phyloP scores from a whole-genome alignment of 2,113 vertebrate genomes.

The Siniperca knerii region DNA sequence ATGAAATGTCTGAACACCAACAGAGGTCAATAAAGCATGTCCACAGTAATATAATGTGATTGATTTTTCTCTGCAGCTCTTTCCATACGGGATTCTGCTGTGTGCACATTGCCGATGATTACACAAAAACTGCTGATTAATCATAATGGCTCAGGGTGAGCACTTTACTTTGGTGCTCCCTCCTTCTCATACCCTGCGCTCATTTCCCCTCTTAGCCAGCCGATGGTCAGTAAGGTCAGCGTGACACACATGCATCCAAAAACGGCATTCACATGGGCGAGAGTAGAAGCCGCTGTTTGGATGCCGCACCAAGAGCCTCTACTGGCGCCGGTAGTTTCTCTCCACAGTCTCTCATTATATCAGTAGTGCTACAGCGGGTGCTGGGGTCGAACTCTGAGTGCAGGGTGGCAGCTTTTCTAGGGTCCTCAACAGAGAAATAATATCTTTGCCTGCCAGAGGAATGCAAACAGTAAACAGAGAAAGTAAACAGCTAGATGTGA shows the following conservation, averaged over 20 bases:
- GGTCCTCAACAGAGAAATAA: slow-evolving; percentile 77
- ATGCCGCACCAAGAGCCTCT: slow-evolving; percentile 68
- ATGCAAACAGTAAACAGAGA: slow-evolving; percentile 80
- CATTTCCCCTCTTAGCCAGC: slow-evolving; percentile 77
- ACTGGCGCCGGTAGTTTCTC: slow-evolving; percentile 57
- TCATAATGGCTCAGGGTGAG: slow-evolving; percentile 82
- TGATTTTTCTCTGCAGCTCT: slow-evolving; percentile 79
- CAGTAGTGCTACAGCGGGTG: slow-evolving; percentile 57
- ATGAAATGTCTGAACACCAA: slow-evolving; percentile 83
- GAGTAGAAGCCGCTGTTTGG: slow-evolving; percentile 65
- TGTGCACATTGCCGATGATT: slow-evolving; percentile 79
- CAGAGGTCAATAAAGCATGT: slow-evolving; percentile 83
- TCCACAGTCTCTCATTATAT: slow-evolving; percentile 74
- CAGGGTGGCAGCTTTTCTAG: slow-evolving; percentile 64
- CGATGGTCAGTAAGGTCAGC: slow-evolving; percentile 75
- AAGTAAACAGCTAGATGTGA: slow-evolving; percentile 74
- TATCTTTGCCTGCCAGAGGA: slow-evolving; percentile 74
- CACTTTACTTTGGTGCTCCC: slow-evolving; percentile 78
- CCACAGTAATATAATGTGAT: slow-evolving; percentile 84
- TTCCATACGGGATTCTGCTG: slow-evolving; percentile 71
- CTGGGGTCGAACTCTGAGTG: slow-evolving; percentile 62
- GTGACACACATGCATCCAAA: slow-evolving; percentile 75
- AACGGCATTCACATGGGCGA: slow-evolving; percentile 59
- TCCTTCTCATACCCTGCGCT: slow-evolving; percentile 69
- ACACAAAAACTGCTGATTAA: slow-evolving; percentile 84